Base-by-base conservation (phyloP, 2,888 invertebrate genomes). In the Clunio marinus region DNA sequence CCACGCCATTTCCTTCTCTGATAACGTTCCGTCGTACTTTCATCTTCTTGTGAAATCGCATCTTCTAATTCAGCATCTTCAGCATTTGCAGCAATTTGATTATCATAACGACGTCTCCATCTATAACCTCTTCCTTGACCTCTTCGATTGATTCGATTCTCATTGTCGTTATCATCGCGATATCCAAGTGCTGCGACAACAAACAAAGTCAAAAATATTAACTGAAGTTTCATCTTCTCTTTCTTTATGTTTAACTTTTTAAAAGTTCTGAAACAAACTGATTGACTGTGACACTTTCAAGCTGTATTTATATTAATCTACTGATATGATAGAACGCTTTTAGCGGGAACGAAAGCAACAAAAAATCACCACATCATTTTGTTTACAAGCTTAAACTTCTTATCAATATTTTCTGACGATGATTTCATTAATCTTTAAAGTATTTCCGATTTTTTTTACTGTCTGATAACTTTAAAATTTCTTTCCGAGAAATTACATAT, bases 71-170 rank as follows among this genome's bases (percentile, higher is more conserved):
- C 27, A 10, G 27, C 27, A 27, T 57, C 57, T 2, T 57, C 57
- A 22, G 25, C 57, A 27, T 57, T 57, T 27, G 35, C 59, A 35
- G 32, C 59, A 59, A 59, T 59, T 35, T 59, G 28, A 59, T 59
- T 59, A 59, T 59, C 35, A 51, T 51, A 20, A 35, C 59, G 57
- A 25, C 15, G 25, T 57, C 27, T 24, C 4, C 57, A 24, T 57
- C 57, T 25, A 15, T 57, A 57, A 15, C 10, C 1, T 24, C 13
- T 24, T 10, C 32, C 32, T 45, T n/a, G n/a, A 45, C n/a, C 4
- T 59, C 32, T 32, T 35, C 35, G 2, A 2, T 32, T 20, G 15
- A 59, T 32, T 35, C 15, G 27, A 2, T 59, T 59, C 20, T 35
- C 32, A 25, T 17, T 28, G 8, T 35, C 35, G 13, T 58, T 25